Evolutionary conservation across 64 coral and sea anemone genomes (phyloP).

Genomic region (Exaiptasia diaphana): DNA sequence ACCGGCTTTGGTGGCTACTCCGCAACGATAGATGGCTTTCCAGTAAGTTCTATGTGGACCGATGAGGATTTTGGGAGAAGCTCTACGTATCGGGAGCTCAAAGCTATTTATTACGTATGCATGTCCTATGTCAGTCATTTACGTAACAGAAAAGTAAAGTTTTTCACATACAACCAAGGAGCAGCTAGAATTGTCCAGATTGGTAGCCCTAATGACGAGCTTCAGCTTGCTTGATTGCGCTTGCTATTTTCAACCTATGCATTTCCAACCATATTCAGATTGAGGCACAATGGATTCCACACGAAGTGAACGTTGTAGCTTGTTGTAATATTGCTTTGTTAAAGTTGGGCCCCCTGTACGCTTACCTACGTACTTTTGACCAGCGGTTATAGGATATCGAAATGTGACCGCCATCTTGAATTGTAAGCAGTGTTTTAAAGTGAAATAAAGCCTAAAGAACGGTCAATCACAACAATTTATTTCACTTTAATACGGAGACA

Average conservation of each 20-base stretch:
- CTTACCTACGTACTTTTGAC: too few species aligned
- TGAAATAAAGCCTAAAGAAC: too few species aligned
- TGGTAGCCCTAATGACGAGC: neutral
- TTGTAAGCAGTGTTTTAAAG: too few species aligned
- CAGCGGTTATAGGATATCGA: too few species aligned
- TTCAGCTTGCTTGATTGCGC: constrained; percentile 15
- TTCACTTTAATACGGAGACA: too few species aligned
- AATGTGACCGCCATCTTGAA: too few species aligned
- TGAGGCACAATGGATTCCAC: constrained; percentile 19
- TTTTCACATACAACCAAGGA: constrained; percentile 28
- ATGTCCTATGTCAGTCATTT: constrained; percentile 20
- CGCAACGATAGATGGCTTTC: too few species aligned
- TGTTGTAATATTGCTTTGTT: too few species aligned
- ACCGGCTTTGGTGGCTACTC: too few species aligned
- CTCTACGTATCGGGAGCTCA: constrained; percentile 24
- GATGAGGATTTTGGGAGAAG: constrained; percentile 11
- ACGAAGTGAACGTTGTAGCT: too few species aligned
- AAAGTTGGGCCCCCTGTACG: too few species aligned
- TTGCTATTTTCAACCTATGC: constrained; percentile 11
- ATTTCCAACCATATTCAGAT: neutral
- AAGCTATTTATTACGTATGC: constrained; percentile 33
- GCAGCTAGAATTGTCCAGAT: constrained; percentile 3
- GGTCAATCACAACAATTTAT: too few species aligned
- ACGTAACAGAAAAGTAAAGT: neutral
- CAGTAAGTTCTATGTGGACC: constrained; percentile 30